Evolutionary conservation across 2,888 invertebrate species (phyloP), one percentile per base, ranked within the genome.

Genomic region (Dromius quadrimaculatus): DNA sequence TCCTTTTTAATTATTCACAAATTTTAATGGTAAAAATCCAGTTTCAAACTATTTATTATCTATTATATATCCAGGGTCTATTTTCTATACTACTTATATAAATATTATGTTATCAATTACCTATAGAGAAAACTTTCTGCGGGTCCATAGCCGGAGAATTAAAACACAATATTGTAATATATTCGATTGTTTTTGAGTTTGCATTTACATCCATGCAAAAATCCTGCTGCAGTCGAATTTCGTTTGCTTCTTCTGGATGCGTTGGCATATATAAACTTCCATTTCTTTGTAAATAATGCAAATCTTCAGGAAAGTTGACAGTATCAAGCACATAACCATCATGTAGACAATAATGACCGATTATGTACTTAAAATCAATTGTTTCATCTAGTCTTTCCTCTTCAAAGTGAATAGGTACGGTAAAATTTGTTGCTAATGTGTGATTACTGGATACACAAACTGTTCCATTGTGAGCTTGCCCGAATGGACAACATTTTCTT

Each of bases 271-370:
- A 66, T 38, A 66, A 54, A 9, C 22, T 38, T 13, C 66, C 66
- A 54, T 66, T 38, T 13, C 15, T 36, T 28, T 66, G 66, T 9
- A 66, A 38, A 57, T 54, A 66, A 23, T 66, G 15, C 28, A 38
- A 4, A 19, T 66, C 66, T 20, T 54, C 54, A 2, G 13, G 9
- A 22, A 20, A 66, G 3, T 45, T 32, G 4, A 11, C 34, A 9
- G 65, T 15, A 6, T 65, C 50, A 6, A 65, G 50, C 6, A 50
- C 3, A 36, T 47, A 65, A 1, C 34, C 54, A 5, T 36, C 54
- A 5, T 66, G 13, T n/a, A 20, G 36, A 57, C 66, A 66, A 15
- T 36, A 66, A 0, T 54, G 22, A n/a, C 50, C 38, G 11, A 34
- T 22, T 9, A 66, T 15, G 23, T 50, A 17, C 41, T 47, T 57